These are phyloP conservation scores for Sorex fumeus DNA, from an alignment of 2,113 vertebrate species.

Conservation along the genomic window DNA sequence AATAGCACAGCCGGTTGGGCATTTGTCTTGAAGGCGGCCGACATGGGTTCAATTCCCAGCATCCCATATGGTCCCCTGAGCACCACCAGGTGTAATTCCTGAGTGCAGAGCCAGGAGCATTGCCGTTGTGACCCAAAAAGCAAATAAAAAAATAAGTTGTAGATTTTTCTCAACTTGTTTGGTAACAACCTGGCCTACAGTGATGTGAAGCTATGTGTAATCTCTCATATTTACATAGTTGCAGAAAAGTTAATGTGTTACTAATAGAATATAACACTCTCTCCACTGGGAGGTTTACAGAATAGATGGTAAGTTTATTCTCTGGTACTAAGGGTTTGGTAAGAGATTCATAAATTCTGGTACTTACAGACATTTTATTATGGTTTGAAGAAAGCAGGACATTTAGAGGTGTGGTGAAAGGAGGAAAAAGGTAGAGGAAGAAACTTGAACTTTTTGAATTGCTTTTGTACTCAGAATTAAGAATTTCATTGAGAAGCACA, in stretches of 20 bases:
- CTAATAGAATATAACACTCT: not conserved
- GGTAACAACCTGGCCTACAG: not conserved
- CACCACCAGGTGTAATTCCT: too few species aligned
- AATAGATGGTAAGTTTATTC: not conserved
- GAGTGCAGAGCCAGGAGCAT: too few species aligned
- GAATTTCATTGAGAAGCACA: not conserved
- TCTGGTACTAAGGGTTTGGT: not conserved
- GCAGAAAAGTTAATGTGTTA: not conserved
- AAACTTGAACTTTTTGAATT: not conserved
- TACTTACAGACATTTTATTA: not conserved
- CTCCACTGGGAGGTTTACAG: not conserved
- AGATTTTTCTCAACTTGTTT: not conserved
- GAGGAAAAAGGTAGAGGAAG: not conserved
- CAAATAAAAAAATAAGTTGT: not conserved
- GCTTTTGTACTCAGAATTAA: not conserved
- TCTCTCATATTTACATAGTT: not conserved
- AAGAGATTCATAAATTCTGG: not conserved
- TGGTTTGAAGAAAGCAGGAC: not conserved
- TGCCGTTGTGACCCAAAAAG: too few species aligned
- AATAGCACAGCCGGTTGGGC: too few species aligned
- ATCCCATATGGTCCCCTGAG: too few species aligned
- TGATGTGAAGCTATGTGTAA: not conserved
- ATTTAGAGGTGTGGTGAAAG: not conserved
- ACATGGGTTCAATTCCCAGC: too few species aligned
- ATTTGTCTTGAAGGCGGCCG: too few species aligned